Evolutionary conservation across 2,888 invertebrate genomes (phyloP), one percentile per base, ranked within the genome.

Genomic region (Sinhomidia bicolor): DNA sequence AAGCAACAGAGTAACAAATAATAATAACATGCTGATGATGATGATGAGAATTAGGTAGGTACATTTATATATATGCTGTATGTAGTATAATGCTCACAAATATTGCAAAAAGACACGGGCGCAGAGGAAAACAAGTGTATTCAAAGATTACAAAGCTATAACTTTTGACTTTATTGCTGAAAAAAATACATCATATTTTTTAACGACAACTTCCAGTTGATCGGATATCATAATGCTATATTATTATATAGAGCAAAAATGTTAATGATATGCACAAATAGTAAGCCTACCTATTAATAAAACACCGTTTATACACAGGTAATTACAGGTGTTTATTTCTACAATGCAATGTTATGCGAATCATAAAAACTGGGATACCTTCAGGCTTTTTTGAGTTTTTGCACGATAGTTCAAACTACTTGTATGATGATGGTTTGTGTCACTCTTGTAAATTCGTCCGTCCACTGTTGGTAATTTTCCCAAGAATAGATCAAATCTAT

Each of bases 301-400:
- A 79, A 60, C 79, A 41, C 79, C 41, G 79, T 79, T 79, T 32
- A 79, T 79, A 44, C 60, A 23, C 57, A 78, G 32, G 36, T 79
- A 79, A 79, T 79, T 79, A 79, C 60, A 79, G 57, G 79, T 79
- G 57, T 79, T 60, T 23, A 79, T 79, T 79, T 41, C 79, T 60
- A 60, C 79, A 79, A 57, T 79, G 60, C 79, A 79, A 79, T 79
- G 79, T 41, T 79, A 57, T 60, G 57, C 17, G 60, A 79, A 78
- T 36, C 17, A 57, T 78, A n/a, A 78, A 79, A 60, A 79, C 9
- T 82, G 68, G 51, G 60, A 51, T 65, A 17, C 81, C 81, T 82
- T 82, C 68, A 68, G 81, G 81, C 47, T 65, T 12, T 57, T 29
- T 0, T 23, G 9, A 23, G 6, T 10, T 29, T 23, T 62, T 26